Conservation (phyloP, 1,140 invertebrate genomes). For the Rhagoletis zephyria region DNA sequence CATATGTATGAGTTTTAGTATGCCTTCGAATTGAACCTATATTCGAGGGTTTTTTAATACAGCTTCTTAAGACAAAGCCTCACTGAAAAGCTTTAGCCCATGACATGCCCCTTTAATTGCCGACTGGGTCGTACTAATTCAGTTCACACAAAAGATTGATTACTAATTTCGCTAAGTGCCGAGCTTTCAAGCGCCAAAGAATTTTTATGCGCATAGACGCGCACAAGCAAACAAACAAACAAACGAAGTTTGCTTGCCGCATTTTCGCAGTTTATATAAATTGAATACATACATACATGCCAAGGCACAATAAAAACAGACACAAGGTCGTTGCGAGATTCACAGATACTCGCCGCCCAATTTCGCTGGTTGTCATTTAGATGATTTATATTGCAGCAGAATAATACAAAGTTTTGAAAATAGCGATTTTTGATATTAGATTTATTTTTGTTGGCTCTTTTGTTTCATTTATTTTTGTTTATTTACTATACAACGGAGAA, state of each 20-base stretch:
- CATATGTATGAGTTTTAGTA: too few relatives aligned
- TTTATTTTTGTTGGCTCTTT: neutral
- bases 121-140: too few relatives aligned
- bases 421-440: neutral
- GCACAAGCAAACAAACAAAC: neutral
- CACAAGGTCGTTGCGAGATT: neutral
- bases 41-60: neutral
- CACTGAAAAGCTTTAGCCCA: too few relatives aligned
- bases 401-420: neutral
- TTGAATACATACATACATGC: constrained; percentile 10
- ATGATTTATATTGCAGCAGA: constrained; percentile 35
- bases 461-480: neutral
- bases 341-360: neutral
- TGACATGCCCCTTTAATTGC: too few relatives aligned
- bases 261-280: constrained; percentile 11
- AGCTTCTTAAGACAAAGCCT: too few relatives aligned
- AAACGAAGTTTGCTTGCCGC: neutral
- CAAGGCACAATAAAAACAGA: neutral
- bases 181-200: constrained; percentile 5
- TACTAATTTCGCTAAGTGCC: constrained; percentile 34
- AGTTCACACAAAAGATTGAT: constrained; percentile 3
- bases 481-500: neutral
- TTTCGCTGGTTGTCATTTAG: constrained; percentile 8
- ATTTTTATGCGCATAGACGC: neutral
- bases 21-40: too few relatives aligned